Percentiles rank a stretch among this genome's conserved stretches.
These are phyloP conservation scores for Trissolcus basalis DNA, from an alignment of 1,140 invertebrate species.

Conservation along the genomic window DNA sequence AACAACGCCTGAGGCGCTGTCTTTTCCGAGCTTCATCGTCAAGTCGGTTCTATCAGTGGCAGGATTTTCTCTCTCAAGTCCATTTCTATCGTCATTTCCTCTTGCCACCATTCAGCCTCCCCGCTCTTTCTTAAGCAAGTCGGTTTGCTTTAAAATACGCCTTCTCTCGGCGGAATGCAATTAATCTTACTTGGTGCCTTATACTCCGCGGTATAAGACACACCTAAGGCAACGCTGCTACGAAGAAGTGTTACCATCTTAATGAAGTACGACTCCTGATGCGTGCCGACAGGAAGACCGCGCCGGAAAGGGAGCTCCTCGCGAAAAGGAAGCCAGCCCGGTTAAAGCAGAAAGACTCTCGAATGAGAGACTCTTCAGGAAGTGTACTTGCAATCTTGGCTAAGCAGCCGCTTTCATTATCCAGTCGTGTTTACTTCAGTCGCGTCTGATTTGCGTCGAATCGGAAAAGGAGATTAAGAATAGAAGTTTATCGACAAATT, in stretches of 20 bases:
- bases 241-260: conserved; percentile 75
- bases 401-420: conserved; percentile 70
- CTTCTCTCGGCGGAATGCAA: conserved; percentile 73
- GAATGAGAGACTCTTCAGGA: conserved; percentile 49
- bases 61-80: conserved; percentile 65
- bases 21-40: conserved; percentile 63
- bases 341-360: conserved; percentile 47
- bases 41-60: conserved; percentile 67
- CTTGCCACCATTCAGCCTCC: conserved; percentile 20
- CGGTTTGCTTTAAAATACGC: conserved; percentile 74
- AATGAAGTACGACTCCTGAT: conserved; percentile 76
- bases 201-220: conserved; percentile 55
- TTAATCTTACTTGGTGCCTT: conserved; percentile 73
- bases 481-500: too few species aligned
- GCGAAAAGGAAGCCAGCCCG: conserved; percentile 34
- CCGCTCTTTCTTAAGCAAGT: conserved; percentile 47
- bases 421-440: conserved; percentile 62
- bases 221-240: conserved; percentile 53
- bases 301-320: conserved; percentile 43
- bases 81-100: conserved; percentile 59
- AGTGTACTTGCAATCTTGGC: conserved; percentile 64
- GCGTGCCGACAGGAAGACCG: conserved; percentile 62
- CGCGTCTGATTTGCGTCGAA: conserved; percentile 56
- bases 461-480: conserved; percentile 62
- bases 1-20: conserved; percentile 72